Evolutionary conservation across 2,888 invertebrate species (phyloP), one percentile per base, ranked within the genome.

Genomic region (Sarcophaga variegata): DNA sequence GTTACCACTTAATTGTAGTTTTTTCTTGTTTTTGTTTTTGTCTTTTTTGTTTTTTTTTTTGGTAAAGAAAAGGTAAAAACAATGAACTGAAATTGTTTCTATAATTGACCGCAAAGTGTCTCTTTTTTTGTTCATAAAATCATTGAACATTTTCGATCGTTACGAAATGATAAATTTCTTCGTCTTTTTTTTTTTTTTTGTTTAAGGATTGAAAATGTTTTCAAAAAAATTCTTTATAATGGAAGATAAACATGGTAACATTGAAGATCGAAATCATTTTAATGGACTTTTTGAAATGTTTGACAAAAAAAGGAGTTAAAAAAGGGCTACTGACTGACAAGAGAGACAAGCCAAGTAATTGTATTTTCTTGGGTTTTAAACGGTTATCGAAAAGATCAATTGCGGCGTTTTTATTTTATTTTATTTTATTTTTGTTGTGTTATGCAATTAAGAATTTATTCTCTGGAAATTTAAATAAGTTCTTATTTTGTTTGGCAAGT

Each of bases 41-140:
- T 22, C 22, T 22, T 22, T 22, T 22, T 22, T 22, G 22, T 22
- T 22, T 22, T 10, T 14, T n/a, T 72, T 12, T 62, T 70, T 37
- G 66, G 12, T 14, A 10, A 14, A 14, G 1, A 71, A 67, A 25
- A 59, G 12, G 47, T 14, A 17, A 82, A 49, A 22, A 82, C 14
- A 25, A 75, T 60, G 70, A 80, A 75, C 54, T 22, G 8, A 71
- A 71, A 81, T 25, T 85, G 76, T 64, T 75, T 25, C 37, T 54
- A 81, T 72, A 81, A 81, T 67, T 85, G 71, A 67, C 84, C 84
- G 76, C 84, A 85, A 85, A 85, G 84, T 85, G 80, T 85, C 80
- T 85, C 3, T 54, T 17, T 14, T 49, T 14, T 4, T 37, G 6
- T 37, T 10, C 37, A 80, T 64, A 67, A 67, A 80, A 81, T 81